A percentile compares a stretch with the other conserved stretches of the same genome.
Conservation (phyloP, 2,797 vertebrate genomes). For the Crocidura indochinensis region DNA sequence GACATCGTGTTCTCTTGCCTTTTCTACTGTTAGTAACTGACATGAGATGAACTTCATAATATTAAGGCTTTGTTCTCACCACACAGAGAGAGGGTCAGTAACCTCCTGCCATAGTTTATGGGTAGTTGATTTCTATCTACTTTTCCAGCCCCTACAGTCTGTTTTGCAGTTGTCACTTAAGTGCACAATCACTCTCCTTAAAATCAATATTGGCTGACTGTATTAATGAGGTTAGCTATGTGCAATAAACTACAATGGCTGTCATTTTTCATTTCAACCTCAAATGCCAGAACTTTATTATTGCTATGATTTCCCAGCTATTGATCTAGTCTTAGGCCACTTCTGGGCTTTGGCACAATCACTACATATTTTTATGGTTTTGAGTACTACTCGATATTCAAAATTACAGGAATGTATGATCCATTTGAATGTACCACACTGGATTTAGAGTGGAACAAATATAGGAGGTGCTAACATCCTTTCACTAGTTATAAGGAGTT, state of each 20-base stretch:
- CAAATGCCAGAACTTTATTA: conserved; percentile 29
- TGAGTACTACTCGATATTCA: conserved; percentile 18
- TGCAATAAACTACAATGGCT: background rate
- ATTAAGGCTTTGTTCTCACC: background rate
- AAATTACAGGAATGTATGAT: background rate
- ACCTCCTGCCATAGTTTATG: background rate
- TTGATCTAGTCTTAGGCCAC: conserved; percentile 24
- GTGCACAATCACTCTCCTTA: conserved; percentile 9
- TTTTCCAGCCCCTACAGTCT: conserved; percentile 26
- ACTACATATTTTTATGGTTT: conserved; percentile 58
- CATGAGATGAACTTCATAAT: background rate
- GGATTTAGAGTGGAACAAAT: background rate
- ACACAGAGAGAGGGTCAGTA: background rate
- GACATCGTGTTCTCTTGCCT: background rate
- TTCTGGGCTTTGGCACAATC: conserved; percentile 45
- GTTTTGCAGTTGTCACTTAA: conserved; percentile 65
- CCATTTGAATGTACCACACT: background rate
- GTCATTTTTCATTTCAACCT: conserved; percentile 60
- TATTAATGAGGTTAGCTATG: conserved; percentile 67
- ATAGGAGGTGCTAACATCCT: background rate
- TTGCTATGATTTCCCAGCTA: conserved; percentile 27
- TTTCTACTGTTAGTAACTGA: background rate
- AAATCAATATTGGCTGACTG: conserved; percentile 68
- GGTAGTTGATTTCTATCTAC: background rate
- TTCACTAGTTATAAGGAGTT: background rate